Evolutionary conservation across 2,797 vertebrate genomes (phyloP), one percentile per base, ranked within the genome.

Genomic region (Enteromius argenteus): DNA sequence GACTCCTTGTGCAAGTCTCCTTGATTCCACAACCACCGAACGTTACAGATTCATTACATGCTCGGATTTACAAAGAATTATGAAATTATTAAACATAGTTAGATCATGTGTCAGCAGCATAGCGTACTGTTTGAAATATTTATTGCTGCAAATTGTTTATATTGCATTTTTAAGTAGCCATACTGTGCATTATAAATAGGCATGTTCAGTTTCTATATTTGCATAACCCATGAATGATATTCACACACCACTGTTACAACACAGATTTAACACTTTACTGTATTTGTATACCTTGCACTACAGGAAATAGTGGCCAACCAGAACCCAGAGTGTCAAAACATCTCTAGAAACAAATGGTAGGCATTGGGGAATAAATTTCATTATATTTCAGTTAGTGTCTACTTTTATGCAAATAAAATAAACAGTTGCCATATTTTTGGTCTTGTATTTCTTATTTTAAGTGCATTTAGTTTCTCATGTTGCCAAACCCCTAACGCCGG

Each of bases 301-400:
- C 17, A 56, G 72, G 49, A 74, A 74, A 74, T 56, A 14, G 72
- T 74, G 72, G 30, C 49, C 19, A 14, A 74, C 72, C 49, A 53
- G 30, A 56, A 56, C 49, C 49, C 49, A 37, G 37, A 35, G 46
- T 74, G 72, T 74, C 30, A 74, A 37, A 73, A 8, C 14, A 56
- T 74, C 46, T 56, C 10, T 7, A 53, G 17, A 74, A 74, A 73
- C 17, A 1, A 5, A 42, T 39, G 6, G 39, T 27, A 14, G 14
- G 1, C 23, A 21, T 9, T 66, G 32, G 8, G 6, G 7, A 6
- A 11, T 32, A 0, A 6, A 73, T 73, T 1, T 51, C 0, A 10
- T 1, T 49, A 0, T 30, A 27, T 44, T 13, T 17, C 23, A 46
- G 3, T 1, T 39, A n/a, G 5, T 37, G 10, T 69, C 11, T 27